Evolutionary conservation across 2,797 vertebrate species (phyloP), one percentile per base, ranked within the genome.

Genomic region (Rhyacichthys aspro): DNA sequence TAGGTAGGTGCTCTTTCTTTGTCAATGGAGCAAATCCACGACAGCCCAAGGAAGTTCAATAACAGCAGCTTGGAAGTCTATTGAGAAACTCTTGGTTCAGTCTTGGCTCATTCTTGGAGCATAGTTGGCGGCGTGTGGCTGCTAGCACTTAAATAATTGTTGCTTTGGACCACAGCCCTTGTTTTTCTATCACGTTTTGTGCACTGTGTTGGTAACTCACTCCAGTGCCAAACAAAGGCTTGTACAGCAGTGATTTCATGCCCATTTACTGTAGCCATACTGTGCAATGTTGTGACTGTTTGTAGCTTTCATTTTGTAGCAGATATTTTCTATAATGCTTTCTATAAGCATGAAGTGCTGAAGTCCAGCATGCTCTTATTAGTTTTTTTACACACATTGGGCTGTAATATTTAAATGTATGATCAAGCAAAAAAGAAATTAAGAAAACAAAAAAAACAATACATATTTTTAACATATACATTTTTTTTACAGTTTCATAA

Each of bases 1-100:
- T 92, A 92, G 90, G 90, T 92, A 92, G 90, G 90, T 92, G 88
- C 72, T 75, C 67, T 90, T 88, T 90, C 82, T 88, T 88, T 89
- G 88, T 89, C 84, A 82, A 70, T 14, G 80, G 85, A 85, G 78
- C 55, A 76, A 84, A 81, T 68, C 82, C 79, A 82, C 67, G 66
- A 73, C 74, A 69, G 74, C 44, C 47, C 45, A 53, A n/a, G 23
- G 8, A 11, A 44, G 16, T 47, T 1, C 14, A 41, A 47, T 9
- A n/a, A 19, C 15, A 59, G 43, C 50, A 67, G 59, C 28, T 53
- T 62, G 59, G 57, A 65, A 12, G 33, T 45, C 33, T 53, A 43
- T 28, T 28, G 23, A 28, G 23, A 28, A 28, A 28, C 23, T 28
- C 5, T 23, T 23, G 19, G 19, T 2, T 23, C 19, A 55, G 19